These are phyloP conservation scores for Aromia moschata DNA, from an alignment of 2,888 invertebrate species.

Conservation along the genomic window DNA sequence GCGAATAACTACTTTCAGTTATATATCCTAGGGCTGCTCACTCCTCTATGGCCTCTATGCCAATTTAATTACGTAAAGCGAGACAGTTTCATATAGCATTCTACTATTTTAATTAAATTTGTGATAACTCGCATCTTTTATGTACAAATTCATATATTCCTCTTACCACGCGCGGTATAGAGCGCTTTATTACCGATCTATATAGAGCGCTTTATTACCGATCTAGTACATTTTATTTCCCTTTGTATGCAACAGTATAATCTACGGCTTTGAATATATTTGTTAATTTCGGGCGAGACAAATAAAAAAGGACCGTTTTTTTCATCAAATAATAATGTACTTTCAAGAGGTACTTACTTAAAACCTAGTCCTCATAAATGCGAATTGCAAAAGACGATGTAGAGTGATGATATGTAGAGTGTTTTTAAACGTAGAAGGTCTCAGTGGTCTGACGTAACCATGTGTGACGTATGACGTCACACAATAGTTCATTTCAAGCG, in stretches of 20 bases:
- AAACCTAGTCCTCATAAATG: too few species aligned
- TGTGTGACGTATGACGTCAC: too few species aligned
- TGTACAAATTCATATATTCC: background rate
- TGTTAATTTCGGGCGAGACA: background rate
- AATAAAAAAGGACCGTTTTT: too few species aligned
- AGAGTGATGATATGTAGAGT: too few species aligned
- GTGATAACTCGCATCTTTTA: conserved; percentile 17
- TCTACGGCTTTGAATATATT: conserved; percentile 3
- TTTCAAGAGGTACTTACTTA: too few species aligned
- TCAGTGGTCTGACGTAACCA: too few species aligned
- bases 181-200: conserved; percentile 11
- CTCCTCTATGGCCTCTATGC: background rate
- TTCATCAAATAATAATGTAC: too few species aligned
- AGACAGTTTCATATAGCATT: background rate
- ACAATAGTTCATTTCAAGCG: too few species aligned
- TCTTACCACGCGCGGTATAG: background rate
- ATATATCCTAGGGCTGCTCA: too few species aligned
- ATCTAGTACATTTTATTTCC: conserved; percentile 11
- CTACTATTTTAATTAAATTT: conserved; percentile 19
- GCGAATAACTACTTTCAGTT: too few species aligned
- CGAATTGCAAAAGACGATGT: too few species aligned
- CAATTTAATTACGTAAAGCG: conserved; percentile 1
- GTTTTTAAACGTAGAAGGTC: too few species aligned
- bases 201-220: conserved; percentile 8
- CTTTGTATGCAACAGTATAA: background rate